A percentile compares a stretch with the other conserved stretches of the same genome.
Conservation (phyloP, 2,888 invertebrate genomes). For the Dione vanillae region DNA sequence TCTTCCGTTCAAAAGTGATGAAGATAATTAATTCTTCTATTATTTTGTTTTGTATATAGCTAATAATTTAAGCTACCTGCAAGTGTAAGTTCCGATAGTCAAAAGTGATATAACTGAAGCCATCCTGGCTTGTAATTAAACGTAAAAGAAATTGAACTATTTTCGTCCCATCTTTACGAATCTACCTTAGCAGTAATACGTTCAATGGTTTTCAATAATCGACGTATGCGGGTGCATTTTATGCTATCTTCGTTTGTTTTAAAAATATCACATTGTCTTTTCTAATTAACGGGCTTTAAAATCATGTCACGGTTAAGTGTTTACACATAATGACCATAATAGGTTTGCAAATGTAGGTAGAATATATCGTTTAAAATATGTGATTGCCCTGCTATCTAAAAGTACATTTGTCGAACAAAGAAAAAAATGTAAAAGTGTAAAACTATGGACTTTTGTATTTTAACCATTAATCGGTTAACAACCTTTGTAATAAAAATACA, state of each 20-base stretch:
- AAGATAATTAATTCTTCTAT: slow-evolving; percentile 40
- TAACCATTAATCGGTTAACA: neutral
- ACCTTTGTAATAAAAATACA: neutral
- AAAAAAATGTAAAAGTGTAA: neutral
- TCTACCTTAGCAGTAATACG: neutral
- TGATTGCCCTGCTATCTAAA: neutral
- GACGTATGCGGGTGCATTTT: slow-evolving; percentile 52
- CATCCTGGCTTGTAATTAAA: neutral
- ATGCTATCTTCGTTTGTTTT: slow-evolving; percentile 25
- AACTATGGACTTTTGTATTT: neutral
- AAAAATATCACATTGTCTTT: slow-evolving; percentile 11
- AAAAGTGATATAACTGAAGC: slow-evolving; percentile 10
- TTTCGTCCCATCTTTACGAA: neutral
- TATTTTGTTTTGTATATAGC: slow-evolving; percentile 28
- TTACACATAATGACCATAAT: slow-evolving; percentile 8
- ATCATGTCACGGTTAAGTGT: slow-evolving; percentile 43
- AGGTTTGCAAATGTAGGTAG: neutral
- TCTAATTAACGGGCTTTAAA: slow-evolving; percentile 28
- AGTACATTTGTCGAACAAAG: neutral
- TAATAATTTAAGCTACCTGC: slow-evolving; percentile 22
- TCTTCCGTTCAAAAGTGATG: slow-evolving; percentile 44
- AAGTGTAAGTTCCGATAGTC: neutral
- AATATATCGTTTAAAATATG: neutral
- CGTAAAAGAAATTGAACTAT: neutral
- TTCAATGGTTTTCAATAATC: slow-evolving; percentile 16